Conservation (phyloP, 2,797 vertebrate species). For the Zalophus californianus region DNA sequence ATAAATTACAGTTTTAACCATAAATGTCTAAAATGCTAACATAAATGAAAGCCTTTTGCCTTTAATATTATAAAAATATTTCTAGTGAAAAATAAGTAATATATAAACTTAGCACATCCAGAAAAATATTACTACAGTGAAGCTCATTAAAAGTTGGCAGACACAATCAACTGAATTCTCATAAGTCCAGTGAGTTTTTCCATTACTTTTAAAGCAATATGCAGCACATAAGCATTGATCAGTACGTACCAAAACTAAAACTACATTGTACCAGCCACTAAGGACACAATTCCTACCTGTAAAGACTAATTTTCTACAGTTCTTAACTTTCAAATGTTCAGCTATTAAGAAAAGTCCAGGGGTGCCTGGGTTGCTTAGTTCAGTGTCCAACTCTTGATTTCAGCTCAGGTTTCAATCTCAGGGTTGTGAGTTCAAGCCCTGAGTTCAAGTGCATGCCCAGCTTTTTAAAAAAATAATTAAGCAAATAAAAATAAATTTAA, state of each 20-base stretch:
- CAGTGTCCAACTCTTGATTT: not conserved
- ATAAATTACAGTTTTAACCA: constrained; percentile 10
- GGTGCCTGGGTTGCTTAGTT: not conserved
- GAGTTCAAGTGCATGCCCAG: not conserved
- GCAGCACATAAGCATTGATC: not conserved
- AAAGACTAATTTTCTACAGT: not conserved
- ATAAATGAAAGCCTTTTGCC: not conserved
- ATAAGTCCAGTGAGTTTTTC: not conserved
- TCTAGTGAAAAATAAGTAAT: not conserved
- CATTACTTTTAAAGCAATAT: not conserved
- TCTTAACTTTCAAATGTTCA: not conserved
- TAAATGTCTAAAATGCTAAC: not conserved
- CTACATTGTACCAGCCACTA: not conserved
- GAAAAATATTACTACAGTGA: not conserved
- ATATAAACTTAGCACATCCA: not conserved
- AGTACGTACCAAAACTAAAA: constrained; percentile 37
- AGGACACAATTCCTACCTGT: not conserved
- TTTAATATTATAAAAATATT: constrained; percentile 13
- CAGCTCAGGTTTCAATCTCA: not conserved
- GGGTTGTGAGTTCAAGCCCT: not conserved
- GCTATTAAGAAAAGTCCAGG: not conserved
- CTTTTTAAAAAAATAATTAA: not conserved
- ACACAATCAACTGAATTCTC: not conserved
- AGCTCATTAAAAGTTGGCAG: constrained; percentile 12
- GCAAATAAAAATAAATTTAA: not conserved